These are phyloP conservation scores for Micromys minutus DNA, from an alignment of 2,113 vertebrate species.

Conservation along the genomic window DNA sequence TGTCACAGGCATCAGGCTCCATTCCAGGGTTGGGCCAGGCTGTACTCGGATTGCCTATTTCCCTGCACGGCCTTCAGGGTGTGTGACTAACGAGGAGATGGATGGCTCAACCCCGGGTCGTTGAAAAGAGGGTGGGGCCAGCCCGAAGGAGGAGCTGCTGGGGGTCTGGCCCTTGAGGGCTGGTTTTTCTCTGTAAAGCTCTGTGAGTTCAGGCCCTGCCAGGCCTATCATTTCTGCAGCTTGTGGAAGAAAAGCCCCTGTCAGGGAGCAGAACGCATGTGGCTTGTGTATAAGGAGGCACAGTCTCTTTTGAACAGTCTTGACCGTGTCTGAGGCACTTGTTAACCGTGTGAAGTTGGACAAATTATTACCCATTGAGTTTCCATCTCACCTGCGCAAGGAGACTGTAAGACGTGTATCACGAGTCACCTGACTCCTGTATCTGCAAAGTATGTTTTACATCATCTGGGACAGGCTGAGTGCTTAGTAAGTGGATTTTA, in stretches of 20 bases:
- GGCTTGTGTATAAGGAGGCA: not conserved
- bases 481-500: not conserved
- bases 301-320: not conserved
- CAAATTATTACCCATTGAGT: not conserved
- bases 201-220: not conserved
- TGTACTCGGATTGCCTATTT: not conserved
- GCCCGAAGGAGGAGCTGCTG: not conserved
- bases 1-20: slow-evolving; percentile 65
- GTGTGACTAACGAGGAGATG: not conserved
- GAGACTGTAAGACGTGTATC: not conserved
- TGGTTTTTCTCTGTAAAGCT: not conserved
- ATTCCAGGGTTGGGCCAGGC: slow-evolving; percentile 57
- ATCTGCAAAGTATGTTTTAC: not conserved
- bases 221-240: not conserved
- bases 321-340: not conserved
- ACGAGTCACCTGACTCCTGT: accelerated
- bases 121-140: not conserved
- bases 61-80: slow-evolving; percentile 22
- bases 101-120: not conserved
- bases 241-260: not conserved
- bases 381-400: not conserved
- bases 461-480: no score
- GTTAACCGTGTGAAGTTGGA: not conserved
- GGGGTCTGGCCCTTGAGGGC: not conserved
- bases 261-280: not conserved